These are phyloP conservation scores for Euura saliciscinereae DNA, from an alignment of 1,140 invertebrate genomes.

Conservation along the genomic window DNA sequence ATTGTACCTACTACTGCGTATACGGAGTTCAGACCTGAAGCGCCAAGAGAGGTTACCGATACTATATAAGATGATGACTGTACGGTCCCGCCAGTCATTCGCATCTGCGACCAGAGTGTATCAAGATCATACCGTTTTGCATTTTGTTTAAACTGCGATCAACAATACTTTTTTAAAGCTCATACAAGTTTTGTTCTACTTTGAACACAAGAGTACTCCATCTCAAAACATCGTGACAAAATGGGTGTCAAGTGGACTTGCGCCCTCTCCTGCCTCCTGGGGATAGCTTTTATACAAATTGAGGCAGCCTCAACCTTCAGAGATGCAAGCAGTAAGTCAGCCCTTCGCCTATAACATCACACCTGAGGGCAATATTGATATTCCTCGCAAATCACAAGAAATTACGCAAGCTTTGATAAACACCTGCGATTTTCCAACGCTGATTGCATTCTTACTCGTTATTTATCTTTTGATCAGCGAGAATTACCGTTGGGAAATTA, in stretches of 20 bases:
- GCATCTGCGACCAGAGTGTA: background rate
- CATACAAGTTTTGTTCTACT: background rate
- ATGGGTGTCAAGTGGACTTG: conserved; percentile 1
- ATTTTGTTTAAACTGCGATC: background rate
- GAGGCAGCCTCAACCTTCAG: background rate
- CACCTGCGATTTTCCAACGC: too few species aligned
- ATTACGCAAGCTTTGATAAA: too few species aligned
- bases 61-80: background rate
- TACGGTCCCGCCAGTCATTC: background rate
- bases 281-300: background rate
- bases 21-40: background rate
- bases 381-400: too few species aligned
- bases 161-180: background rate
- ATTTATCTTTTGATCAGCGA: too few species aligned
- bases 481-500: too few species aligned
- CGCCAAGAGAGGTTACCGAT: background rate
- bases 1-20: background rate
- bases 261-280: background rate
- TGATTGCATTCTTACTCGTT: too few species aligned
- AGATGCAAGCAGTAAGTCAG: too few species aligned
- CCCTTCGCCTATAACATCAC: too few species aligned
- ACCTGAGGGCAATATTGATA: too few species aligned
- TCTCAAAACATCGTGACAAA: background rate
- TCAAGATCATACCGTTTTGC: background rate
- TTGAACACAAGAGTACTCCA: too few species aligned